phyloP scores from a whole-genome alignment of 2,797 vertebrate species.

The Amblyopsis hoosieri region DNA sequence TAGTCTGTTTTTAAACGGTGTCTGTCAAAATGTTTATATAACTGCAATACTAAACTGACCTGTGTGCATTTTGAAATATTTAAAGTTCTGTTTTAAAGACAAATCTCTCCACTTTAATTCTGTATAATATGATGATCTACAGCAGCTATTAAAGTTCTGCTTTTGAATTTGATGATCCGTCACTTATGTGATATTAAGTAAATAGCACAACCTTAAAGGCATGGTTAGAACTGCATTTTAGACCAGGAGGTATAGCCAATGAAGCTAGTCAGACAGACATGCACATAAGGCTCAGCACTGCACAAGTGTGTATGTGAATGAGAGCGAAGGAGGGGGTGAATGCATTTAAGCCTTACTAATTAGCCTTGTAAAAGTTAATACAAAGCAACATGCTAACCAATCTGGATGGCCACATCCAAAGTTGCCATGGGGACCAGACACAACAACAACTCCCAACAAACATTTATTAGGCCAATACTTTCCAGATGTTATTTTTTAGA shows the following conservation, averaged over 20 bases:
- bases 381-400: constrained; percentile 53
- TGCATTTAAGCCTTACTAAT: constrained; percentile 42
- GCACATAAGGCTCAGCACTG: neutral
- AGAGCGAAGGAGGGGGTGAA: constrained; percentile 10
- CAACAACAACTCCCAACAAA: constrained; percentile 64
- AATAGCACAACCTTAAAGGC: neutral
- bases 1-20: too few species aligned
- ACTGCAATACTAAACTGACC: neutral
- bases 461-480: constrained; percentile 58
- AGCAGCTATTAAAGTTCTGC: neutral
- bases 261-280: too few species aligned
- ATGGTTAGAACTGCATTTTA: neutral
- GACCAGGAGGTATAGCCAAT: too few species aligned
- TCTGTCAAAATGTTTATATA: too few species aligned
- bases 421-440: constrained; percentile 74
- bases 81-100: neutral
- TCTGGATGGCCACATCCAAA: constrained; percentile 56
- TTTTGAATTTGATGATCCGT: too few species aligned
- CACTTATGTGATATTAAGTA: too few species aligned
- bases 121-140: neutral
- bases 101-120: too few species aligned
- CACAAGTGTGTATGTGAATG: neutral
- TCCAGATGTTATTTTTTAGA: constrained; percentile 48
- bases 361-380: constrained; percentile 66
- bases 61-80: neutral